phyloP scores from a whole-genome alignment of 92 coral and sea anemone species.

The Virgularia gustaviana region DNA sequence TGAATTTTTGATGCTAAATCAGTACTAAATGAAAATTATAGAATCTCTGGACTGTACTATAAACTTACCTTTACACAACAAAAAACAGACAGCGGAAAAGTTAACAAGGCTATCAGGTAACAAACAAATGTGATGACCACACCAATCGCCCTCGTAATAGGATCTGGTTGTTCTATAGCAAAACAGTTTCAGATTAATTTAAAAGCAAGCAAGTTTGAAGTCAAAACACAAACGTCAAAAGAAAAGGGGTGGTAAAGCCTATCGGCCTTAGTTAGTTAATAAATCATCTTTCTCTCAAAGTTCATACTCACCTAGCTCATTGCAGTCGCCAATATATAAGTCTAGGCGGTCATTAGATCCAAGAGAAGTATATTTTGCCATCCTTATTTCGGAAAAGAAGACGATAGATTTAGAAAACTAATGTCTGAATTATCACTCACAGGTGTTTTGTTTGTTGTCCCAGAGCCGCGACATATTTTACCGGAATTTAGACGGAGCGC shows the following conservation, averaged over 20 bases:
- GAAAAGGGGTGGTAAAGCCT: too few species aligned
- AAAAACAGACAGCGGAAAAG: slow-evolving; percentile 80
- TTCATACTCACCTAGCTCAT: too few species aligned
- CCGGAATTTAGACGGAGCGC: too few species aligned
- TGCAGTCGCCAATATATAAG: slow-evolving; percentile 1
- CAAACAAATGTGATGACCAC: slow-evolving; percentile 56
- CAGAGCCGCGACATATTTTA: background rate
- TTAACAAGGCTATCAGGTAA: slow-evolving; percentile 55
- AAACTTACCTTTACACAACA: slow-evolving; percentile 95
- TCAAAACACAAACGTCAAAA: too few species aligned
- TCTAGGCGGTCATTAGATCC: slow-evolving; percentile 2
- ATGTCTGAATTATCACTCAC: background rate
- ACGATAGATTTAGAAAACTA: background rate
- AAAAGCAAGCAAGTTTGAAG: too few species aligned
- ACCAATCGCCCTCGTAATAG: slow-evolving; percentile 46
- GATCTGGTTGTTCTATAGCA: slow-evolving; percentile 36
- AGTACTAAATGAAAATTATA: too few species aligned
- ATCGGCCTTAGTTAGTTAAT: too few species aligned
- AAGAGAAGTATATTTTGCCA: slow-evolving; percentile 11
- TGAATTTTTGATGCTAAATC: too few species aligned
- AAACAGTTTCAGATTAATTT: too few species aligned
- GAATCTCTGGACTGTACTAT: too few species aligned
- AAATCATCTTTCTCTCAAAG: too few species aligned
- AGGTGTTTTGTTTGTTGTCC: background rate
- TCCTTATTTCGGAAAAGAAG: background rate